A percentile compares a stretch with the other conserved stretches of the same genome.
These are phyloP conservation scores for Ceratosolen fusciceps DNA, from an alignment of 1,140 invertebrate species.

Conservation along the genomic window DNA sequence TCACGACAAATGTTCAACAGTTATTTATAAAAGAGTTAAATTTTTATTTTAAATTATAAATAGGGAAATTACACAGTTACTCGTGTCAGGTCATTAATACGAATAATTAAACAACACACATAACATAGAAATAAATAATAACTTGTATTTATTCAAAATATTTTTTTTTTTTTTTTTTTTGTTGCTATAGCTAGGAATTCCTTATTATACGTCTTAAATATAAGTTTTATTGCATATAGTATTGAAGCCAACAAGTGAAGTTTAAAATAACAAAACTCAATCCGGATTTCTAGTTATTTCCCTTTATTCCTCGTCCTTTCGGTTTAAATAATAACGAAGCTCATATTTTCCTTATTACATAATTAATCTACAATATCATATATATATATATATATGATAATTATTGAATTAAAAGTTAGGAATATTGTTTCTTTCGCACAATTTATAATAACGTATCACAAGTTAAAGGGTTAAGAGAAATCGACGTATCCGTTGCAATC, in stretches of 20 bases:
- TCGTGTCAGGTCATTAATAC: neutral
- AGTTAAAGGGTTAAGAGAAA: too few relatives aligned
- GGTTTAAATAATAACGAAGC: neutral
- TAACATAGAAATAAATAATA: conserved; percentile 14
- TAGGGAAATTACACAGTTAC: too few relatives aligned
- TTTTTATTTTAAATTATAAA: neutral
- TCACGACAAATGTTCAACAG: too few relatives aligned
- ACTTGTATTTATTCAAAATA: conserved; percentile 33
- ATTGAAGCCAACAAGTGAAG: conserved; percentile 18
- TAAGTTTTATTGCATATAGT: neutral
- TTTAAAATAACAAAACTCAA: neutral
- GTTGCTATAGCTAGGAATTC: neutral
- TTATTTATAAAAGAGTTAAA: neutral
- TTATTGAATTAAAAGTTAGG: too few relatives aligned
- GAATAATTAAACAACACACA: conserved; percentile 18
- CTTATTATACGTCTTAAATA: neutral
- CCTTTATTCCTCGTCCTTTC: too few relatives aligned
- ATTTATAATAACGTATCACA: too few relatives aligned
- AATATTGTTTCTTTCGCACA: too few relatives aligned
- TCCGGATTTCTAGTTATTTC: neutral
- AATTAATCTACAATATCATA: too few relatives aligned
- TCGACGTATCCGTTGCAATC: too few relatives aligned
- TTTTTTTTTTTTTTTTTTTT: conserved; percentile 18
- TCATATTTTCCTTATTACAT: too few relatives aligned
- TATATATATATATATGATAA: too few relatives aligned